A percentile compares a stretch with the other conserved stretches of the same genome.
Evolutionary conservation across 2,113 vertebrate species (phyloP).

Genomic region (Redunca redunca): DNA sequence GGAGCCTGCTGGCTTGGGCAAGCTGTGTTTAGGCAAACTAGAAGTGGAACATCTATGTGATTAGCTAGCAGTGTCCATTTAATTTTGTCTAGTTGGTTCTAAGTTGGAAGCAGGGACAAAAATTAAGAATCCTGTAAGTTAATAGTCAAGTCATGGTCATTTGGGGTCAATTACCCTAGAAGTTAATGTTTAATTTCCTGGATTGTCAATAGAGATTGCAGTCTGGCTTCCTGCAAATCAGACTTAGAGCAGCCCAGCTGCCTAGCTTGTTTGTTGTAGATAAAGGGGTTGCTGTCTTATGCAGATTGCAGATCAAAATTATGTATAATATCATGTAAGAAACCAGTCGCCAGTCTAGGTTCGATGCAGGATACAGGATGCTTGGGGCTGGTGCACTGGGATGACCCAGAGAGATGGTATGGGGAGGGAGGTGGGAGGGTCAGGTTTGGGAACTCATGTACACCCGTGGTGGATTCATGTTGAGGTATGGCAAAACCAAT

Average conservation of each 20-base stretch:
- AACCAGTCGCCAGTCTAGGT: fast-evolving
- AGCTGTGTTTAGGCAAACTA: background rate
- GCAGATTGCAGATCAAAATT: background rate
- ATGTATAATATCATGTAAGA: too few relatives aligned
- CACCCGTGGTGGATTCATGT: too few relatives aligned
- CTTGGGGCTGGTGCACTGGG: too few relatives aligned
- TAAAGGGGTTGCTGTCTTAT: background rate
- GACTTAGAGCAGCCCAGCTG: background rate
- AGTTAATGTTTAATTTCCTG: background rate
- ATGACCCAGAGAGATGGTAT: too few relatives aligned
- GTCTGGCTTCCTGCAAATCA: background rate
- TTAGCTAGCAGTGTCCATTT: background rate
- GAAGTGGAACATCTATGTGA: background rate
- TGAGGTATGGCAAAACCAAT: too few relatives aligned
- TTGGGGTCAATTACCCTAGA: background rate
- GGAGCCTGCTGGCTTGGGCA: background rate
- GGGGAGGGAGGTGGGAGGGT: too few relatives aligned
- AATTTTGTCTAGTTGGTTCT: background rate
- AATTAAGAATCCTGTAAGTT: background rate
- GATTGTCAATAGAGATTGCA: background rate
- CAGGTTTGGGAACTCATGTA: too few relatives aligned
- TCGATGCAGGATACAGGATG: too few relatives aligned
- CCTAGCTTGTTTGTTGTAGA: background rate
- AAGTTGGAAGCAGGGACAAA: background rate
- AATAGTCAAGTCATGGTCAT: background rate